Evolutionary conservation across 2,888 invertebrate genomes (phyloP).

Genomic region (Neoitamus cyanurus): DNA sequence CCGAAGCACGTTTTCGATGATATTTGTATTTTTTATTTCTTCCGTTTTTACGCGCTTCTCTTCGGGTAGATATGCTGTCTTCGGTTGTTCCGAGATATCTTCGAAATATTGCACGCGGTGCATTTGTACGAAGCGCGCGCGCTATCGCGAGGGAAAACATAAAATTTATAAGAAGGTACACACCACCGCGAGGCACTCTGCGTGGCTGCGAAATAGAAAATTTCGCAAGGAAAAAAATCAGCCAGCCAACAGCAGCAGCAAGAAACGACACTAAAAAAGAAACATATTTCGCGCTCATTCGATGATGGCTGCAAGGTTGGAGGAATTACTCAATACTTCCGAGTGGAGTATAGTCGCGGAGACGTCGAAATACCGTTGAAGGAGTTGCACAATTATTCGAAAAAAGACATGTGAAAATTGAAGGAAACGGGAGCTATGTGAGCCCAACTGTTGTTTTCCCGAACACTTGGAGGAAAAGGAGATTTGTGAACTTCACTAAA

Average conservation of each 20-base stretch:
- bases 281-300: constrained; percentile 38
- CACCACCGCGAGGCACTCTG: not conserved
- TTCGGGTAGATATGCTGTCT: not conserved
- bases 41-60: not conserved
- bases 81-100: not conserved
- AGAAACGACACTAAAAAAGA: constrained; percentile 2
- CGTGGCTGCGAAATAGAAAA: constrained; percentile 11
- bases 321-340: constrained; percentile 45
- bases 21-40: not conserved
- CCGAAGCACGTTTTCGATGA: not conserved
- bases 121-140: not conserved
- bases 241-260: not conserved
- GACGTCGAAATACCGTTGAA: constrained; percentile 41
- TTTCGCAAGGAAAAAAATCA: constrained; percentile 25
- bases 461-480: not conserved
- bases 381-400: constrained; percentile 25
- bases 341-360: constrained; percentile 19
- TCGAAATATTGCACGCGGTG: not conserved
- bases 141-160: not conserved
- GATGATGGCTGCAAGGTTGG: constrained; percentile 38
- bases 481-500: not conserved
- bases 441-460: not conserved
- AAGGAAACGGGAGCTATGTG: not conserved
- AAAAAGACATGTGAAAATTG: not conserved
- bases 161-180: not conserved